Percentiles rank a stretch among this genome's conserved stretches.
Evolutionary conservation across 2,888 invertebrate genomes (phyloP).

Genomic region (Lycia hirtaria): DNA sequence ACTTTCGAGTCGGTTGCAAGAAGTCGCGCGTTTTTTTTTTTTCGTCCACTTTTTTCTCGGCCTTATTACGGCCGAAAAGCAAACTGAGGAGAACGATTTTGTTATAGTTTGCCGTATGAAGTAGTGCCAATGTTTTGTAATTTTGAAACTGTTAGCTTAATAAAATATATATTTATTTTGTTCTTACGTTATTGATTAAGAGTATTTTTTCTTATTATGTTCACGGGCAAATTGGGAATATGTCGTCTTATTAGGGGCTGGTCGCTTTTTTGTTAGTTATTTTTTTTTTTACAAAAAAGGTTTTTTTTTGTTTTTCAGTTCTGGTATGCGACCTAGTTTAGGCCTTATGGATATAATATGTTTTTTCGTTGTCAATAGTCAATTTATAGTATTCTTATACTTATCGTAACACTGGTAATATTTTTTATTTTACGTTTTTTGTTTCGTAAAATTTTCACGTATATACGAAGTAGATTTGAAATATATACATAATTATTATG

Average conservation of each 20-base stretch:
- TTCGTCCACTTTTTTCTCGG: constrained; percentile 4
- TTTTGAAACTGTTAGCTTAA: constrained; percentile 40
- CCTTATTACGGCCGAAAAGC: constrained; percentile 4
- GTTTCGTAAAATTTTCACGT: constrained; percentile 4
- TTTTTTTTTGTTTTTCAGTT: constrained; percentile 59
- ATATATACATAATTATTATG: background rate
- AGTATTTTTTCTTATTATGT: constrained; percentile 54
- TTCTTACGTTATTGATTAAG: constrained; percentile 64
- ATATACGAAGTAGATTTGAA: constrained; percentile 12
- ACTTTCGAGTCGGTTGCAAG: background rate
- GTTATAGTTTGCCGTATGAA: constrained; percentile 25
- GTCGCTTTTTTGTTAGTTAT: constrained; percentile 46
- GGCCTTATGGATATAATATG: constrained; percentile 31
- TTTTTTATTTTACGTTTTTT: constrained; percentile 10
- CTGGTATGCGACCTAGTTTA: constrained; percentile 39
- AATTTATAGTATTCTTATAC: constrained; percentile 34
- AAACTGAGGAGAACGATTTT: constrained; percentile 9
- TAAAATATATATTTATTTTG: constrained; percentile 62
- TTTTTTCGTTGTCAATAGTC: constrained; percentile 40
- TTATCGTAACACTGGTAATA: constrained; percentile 20
- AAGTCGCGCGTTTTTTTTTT: constrained; percentile 14
- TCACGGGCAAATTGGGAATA: constrained; percentile 47
- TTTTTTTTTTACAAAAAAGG: constrained; percentile 59
- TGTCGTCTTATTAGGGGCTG: constrained; percentile 39
- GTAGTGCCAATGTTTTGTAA: constrained; percentile 44